Base-by-base conservation (phyloP, 1,140 invertebrate genomes). In the Drosophila ogumai region DNA sequence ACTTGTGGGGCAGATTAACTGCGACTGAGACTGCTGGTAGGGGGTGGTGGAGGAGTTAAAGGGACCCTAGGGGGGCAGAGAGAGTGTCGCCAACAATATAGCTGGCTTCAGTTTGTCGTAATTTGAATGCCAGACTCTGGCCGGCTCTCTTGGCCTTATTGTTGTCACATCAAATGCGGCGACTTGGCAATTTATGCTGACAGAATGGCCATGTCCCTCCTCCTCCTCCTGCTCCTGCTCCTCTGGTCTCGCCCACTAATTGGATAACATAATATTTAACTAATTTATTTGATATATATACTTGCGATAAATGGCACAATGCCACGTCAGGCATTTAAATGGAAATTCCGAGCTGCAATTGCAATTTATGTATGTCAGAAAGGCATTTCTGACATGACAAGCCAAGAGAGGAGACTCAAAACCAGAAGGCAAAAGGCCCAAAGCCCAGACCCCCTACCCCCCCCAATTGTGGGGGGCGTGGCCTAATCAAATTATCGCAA, bases 241-340 rank as follows among this genome's bases (percentile, higher is more conserved):
- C 19, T 25, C 22, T 13, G 40, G 40, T 17, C 3, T 17, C 40
- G n/a, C 13, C 44, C 41, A 15, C 17, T 28, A 80, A 88, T 88
- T 84, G 87, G 85, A 84, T 90, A 88, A 88, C 85, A 90, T 81
- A 84, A 90, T 90, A 81, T 88, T 90, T 88, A 90, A 84, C 81
- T 90, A 88, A 88, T 90, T 90, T 81, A 88, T 87, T 88, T 82
- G 84, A 87, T 87, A 77, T 68, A 65, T 46, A 38, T 25, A 47
- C 59, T 38, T 17, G 60, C 58, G 82, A 82, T 79, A 82, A 81
- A 87, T 82, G 75, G 55, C 38, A 52, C 58, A 79, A 58, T 79
- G 66, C 49, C 72, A 75, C 25, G 47, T 67, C 63, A 61, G 47
- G 66, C 63, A 80, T 87, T 88, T 88, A 84, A 84, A 88, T 88